A percentile compares a stretch with the other conserved stretches of the same genome.
These are phyloP conservation scores for Bubalus kerabau DNA, from an alignment of 2,113 vertebrate species.

Conservation along the genomic window DNA sequence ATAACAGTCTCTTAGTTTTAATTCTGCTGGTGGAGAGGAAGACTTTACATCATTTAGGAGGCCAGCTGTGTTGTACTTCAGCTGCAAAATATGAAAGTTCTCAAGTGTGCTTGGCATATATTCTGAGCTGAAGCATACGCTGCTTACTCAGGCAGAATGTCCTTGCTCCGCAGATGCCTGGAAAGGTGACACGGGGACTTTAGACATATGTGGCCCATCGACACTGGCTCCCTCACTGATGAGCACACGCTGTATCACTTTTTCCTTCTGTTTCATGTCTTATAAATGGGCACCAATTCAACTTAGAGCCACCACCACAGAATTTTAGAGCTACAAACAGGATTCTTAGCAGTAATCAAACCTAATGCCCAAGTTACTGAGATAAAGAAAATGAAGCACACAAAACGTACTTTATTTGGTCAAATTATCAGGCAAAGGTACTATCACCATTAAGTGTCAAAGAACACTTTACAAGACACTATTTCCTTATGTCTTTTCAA, in stretches of 20 bases:
- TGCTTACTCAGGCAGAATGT: conserved; percentile 54
- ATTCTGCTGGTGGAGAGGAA: conserved; percentile 50
- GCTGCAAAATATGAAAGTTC: conserved; percentile 51
- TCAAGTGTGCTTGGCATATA: conserved; percentile 70
- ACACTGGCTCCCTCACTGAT: background rate
- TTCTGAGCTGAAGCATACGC: conserved; percentile 38
- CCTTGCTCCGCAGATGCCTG: conserved; percentile 15
- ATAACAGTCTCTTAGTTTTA: conserved; percentile 56
- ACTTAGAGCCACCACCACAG: background rate
- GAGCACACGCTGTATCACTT: background rate
- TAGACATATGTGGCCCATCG: background rate
- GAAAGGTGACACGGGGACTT: background rate
- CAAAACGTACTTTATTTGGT: background rate
- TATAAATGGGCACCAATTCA: background rate
- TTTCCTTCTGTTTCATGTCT: conserved; percentile 38
- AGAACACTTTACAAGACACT: background rate
- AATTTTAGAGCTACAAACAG: background rate
- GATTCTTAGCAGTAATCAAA: background rate
- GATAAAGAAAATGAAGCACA: background rate
- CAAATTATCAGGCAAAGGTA: background rate
- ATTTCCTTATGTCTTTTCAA: background rate
- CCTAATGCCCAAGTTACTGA: background rate
- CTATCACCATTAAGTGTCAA: background rate
- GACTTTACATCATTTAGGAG: conserved; percentile 61
- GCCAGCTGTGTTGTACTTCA: conserved; percentile 75